These are phyloP conservation scores for Plebejus argus DNA, from an alignment of 2,888 invertebrate species.

Conservation along the genomic window DNA sequence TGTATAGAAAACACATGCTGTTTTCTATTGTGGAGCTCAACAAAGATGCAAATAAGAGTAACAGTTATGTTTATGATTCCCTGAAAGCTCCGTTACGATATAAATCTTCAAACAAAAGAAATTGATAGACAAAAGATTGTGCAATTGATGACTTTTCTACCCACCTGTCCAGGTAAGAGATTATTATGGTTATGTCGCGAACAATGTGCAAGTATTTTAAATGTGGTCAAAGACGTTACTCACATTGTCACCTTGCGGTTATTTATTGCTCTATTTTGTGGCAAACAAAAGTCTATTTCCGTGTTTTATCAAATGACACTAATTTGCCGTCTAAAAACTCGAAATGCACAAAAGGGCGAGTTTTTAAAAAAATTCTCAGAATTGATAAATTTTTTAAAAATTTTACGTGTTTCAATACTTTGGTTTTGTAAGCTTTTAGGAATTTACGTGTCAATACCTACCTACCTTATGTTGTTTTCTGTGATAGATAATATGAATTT, in stretches of 20 bases:
- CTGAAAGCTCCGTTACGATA: slow-evolving; percentile 63
- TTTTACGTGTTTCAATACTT: background rate
- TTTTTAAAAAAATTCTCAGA: slow-evolving; percentile 27
- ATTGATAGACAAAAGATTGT: slow-evolving; percentile 60
- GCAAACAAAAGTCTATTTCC: slow-evolving; percentile 76
- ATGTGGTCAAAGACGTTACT: slow-evolving; percentile 67
- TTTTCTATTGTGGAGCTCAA: slow-evolving; percentile 62
- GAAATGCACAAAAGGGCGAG: slow-evolving; percentile 32
- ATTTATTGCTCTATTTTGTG: slow-evolving; percentile 73
- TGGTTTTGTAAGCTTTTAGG: background rate
- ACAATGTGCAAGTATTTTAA: slow-evolving; percentile 71
- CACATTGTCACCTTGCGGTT: slow-evolving; percentile 72
- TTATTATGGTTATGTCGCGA: slow-evolving; percentile 72
- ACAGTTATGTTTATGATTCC: slow-evolving; percentile 74
- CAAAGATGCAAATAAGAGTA: slow-evolving; percentile 63
- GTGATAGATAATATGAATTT: too few relatives aligned
- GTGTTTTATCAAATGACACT: slow-evolving; percentile 73
- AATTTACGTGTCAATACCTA: background rate
- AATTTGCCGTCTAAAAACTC: slow-evolving; percentile 55
- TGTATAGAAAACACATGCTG: slow-evolving; percentile 46
- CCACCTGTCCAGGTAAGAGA: slow-evolving; percentile 77
- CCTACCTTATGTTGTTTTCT: too few relatives aligned
- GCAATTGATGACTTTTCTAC: slow-evolving; percentile 62
- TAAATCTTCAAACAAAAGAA: slow-evolving; percentile 53
- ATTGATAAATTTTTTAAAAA: background rate